Percentiles rank a stretch among this genome's conserved stretches.
Conservation (phyloP, 2,113 vertebrate genomes). For the Mormyrus iriodes region DNA sequence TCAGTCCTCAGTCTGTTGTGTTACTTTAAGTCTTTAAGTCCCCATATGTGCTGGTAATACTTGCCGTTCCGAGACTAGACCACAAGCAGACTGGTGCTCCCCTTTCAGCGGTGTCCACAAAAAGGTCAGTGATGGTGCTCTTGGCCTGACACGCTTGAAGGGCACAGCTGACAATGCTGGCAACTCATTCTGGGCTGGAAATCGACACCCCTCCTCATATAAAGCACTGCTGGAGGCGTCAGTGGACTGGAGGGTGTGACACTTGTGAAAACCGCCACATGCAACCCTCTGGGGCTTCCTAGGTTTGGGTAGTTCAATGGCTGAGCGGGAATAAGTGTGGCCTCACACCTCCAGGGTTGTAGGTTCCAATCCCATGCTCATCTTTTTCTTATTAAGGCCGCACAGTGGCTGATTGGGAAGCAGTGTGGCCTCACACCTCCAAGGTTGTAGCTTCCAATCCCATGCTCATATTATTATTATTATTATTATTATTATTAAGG, state of each 20-base stretch:
- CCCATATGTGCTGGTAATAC: neutral
- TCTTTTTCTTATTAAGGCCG: neutral
- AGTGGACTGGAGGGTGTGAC: neutral
- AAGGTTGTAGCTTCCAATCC: too few relatives aligned
- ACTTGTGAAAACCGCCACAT: neutral
- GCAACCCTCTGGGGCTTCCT: neutral
- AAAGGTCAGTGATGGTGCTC: neutral
- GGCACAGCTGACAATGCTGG: neutral
- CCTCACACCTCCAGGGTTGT: neutral
- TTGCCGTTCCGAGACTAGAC: neutral
- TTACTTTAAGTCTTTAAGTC: neutral
- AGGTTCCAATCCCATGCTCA: neutral
- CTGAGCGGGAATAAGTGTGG: neutral
- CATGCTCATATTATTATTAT: too few relatives aligned
- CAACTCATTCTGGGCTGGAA: neutral
- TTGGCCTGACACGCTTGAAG: neutral
- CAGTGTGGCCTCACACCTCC: too few relatives aligned
- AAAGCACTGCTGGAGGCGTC: neutral
- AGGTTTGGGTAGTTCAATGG: neutral
- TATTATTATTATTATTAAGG: neutral
- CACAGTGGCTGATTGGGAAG: neutral
- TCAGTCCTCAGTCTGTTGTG: neutral
- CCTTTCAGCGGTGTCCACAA: neutral
- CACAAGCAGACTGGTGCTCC: neutral
- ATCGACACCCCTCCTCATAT: neutral